Base-by-base conservation (phyloP, 2,113 vertebrate genomes). In the Psittacula cyanocephala region DNA sequence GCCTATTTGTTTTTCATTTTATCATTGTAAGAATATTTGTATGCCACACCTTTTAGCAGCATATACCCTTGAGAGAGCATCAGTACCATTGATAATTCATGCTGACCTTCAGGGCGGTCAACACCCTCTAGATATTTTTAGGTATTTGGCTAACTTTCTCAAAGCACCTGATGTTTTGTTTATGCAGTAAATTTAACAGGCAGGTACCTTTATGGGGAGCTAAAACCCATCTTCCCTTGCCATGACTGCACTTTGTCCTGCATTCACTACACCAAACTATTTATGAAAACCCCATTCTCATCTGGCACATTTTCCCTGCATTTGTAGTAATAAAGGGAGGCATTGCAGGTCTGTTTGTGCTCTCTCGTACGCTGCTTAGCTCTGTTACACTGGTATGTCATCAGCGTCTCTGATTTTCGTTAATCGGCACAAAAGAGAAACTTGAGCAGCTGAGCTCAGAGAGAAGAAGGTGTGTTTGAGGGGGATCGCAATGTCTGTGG, bases 151-250 rank as follows among this genome's bases (percentile, higher is more conserved):
- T 80, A 90, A 88, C 92, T 97, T 96, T 91, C 88, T 81, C 44
- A 80, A 76, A 91, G 86, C 93, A 95, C 81, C 88, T 95, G 90
- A 95, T 71, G n/a, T 92, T 91, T 88, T 97, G 80, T 95, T 96
- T 93, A 95, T 93, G 88, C 86, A 84, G 93, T 96, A 81, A 57
- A 90, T 95, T 89, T 96, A 63, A 77, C 20, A 7, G 69, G 52
- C 81, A 93, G 81, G 86, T 92, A 72, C 79, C 19, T 89, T 81
- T 94, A 55, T 59, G 31, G 59, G 89, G 63, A 93, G 37, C 82
- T 83, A 93, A 92, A 92, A 49, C 39, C 37, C 72, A 50, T 47
- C 53, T 87, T 78, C 41, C 67, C 33, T 81, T 93, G 86, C 69
- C 35, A 10, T 49, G 84, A 68, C 76, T 67, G 29, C 62, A 49